Evolutionary conservation across 2,113 vertebrate genomes (phyloP).

Genomic region (Zosterops pallidus): DNA sequence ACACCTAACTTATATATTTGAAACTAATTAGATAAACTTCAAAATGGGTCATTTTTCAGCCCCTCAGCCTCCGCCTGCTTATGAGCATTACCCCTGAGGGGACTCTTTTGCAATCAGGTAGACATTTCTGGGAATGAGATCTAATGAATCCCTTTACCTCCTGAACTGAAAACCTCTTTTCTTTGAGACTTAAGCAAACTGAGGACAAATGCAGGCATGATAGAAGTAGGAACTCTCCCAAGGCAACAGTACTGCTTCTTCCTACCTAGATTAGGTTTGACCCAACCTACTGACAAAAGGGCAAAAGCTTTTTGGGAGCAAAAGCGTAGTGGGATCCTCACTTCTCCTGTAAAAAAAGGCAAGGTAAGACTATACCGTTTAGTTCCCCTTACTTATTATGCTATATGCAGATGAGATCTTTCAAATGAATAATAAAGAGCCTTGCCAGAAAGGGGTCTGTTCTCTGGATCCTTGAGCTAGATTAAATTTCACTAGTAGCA

Average conservation of each 20-base stretch:
- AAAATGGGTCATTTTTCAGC: slow-evolving; percentile 70
- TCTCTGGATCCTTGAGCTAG: not conserved
- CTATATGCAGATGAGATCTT: not conserved
- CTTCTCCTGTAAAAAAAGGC: not conserved
- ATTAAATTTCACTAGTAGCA: not conserved
- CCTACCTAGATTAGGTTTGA: not conserved
- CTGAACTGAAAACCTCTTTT: slow-evolving; percentile 58
- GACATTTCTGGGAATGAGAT: slow-evolving; percentile 58
- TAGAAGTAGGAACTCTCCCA: slow-evolving; percentile 24
- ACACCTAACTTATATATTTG: slow-evolving; percentile 55
- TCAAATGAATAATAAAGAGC: not conserved
- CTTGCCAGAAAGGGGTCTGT: not conserved
- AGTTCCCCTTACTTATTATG: not conserved
- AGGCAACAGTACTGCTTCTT: not conserved
- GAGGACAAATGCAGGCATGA: slow-evolving; percentile 10
- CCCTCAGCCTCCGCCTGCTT: slow-evolving; percentile 13
- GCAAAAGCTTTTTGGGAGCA: not conserved
- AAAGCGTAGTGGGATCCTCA: not conserved
- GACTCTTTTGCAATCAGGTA: slow-evolving; percentile 59
- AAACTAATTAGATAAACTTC: slow-evolving; percentile 68
- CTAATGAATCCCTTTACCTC: slow-evolving; percentile 59
- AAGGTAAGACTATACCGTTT: not conserved
- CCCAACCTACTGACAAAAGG: not conserved
- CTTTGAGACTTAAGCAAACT: slow-evolving; percentile 11
- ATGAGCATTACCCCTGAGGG: slow-evolving; percentile 59